Evolutionary conservation across 2,113 vertebrate species (phyloP), one percentile per base, ranked within the genome.

Genomic region (Semicossyphus pulcher): DNA sequence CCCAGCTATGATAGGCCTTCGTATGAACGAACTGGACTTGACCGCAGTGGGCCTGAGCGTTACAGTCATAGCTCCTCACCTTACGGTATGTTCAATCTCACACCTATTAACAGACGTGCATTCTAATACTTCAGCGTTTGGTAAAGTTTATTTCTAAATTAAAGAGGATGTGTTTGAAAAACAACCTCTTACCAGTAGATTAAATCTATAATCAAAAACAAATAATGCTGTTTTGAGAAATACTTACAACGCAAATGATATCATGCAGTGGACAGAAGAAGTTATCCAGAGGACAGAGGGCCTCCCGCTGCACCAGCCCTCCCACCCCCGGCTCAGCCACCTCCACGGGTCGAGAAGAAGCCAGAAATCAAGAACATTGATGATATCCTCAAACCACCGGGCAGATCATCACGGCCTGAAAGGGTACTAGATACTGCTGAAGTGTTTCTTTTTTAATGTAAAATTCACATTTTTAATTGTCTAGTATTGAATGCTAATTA

Each of bases 311-410:
- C 92, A 18, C 51, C 91, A 16, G 86, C 95, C 8, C 88, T 96
- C 5, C 94, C 95, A 9, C 95, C 96, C 34, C 95, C 96, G 56
- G 93, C 96, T 23, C 83, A 85, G 63, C 87, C 90, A 8, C 91
- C 94, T 11, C 95, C 95, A 32, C 92, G 95, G 32, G 91, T 96
- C 6, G 98, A 99, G 88, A 99, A 95, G 81, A 99, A 99, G 83
- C 97, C 98, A 14, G 97, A 99, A 79, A 97, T 94, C 48, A 99
- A 98, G 91, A 99, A 98, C 56, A 96, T 98, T 25, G 98, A 99
- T 51, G 98, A 99, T 82, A 95, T 99, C 85, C 93, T 99, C 83
- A 99, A 99, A 87, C 92, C 93, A 9, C 98, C 98, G 4, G 98
- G 98, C 62, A 94, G 98, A 70, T 93, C 91, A 10, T 95, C 93